Conservation (phyloP, 1,140 invertebrate species). For the Drosophila takahashii region DNA sequence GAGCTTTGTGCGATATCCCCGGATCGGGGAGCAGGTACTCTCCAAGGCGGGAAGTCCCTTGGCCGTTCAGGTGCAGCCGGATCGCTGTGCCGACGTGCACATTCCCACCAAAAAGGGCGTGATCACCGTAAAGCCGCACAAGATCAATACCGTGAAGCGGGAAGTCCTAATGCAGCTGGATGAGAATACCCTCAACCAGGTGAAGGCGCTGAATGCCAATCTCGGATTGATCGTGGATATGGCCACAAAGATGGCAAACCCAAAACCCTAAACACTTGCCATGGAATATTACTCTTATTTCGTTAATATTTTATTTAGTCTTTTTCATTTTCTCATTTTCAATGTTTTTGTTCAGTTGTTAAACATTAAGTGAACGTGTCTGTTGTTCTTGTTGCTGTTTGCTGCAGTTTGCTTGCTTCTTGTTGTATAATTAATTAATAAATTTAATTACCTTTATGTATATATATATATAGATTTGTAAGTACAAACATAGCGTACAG, state of each 20-base stretch:
- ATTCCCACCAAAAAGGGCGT: slow-evolving; percentile 86
- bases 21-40: slow-evolving; percentile 86
- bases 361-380: slow-evolving; percentile 68
- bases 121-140: slow-evolving; percentile 60
- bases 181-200: slow-evolving; percentile 53
- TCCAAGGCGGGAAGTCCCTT: slow-evolving; percentile 87
- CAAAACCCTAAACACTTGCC: neutral
- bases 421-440: slow-evolving; percentile 81
- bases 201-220: slow-evolving; percentile 64
- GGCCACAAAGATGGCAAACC: slow-evolving; percentile 27
- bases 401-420: slow-evolving; percentile 57
- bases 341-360: slow-evolving; percentile 65
- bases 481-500: slow-evolving; percentile 77
- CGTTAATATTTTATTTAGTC: slow-evolving; percentile 82
- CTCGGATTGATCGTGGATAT: slow-evolving; percentile 62
- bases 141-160: slow-evolving; percentile 38
- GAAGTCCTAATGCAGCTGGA: slow-evolving; percentile 67
- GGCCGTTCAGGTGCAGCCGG: slow-evolving; percentile 81
- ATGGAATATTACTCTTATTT: slow-evolving; percentile 57
- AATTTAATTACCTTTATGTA: slow-evolving; percentile 67
- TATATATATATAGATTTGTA: slow-evolving; percentile 56
- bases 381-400: slow-evolving; percentile 50
- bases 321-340: slow-evolving; percentile 80
- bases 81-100: slow-evolving; percentile 86
- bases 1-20: slow-evolving; percentile 86